Evolutionary conservation across 2,113 vertebrate species (phyloP).

Genomic region (Clarias gariepinus): DNA sequence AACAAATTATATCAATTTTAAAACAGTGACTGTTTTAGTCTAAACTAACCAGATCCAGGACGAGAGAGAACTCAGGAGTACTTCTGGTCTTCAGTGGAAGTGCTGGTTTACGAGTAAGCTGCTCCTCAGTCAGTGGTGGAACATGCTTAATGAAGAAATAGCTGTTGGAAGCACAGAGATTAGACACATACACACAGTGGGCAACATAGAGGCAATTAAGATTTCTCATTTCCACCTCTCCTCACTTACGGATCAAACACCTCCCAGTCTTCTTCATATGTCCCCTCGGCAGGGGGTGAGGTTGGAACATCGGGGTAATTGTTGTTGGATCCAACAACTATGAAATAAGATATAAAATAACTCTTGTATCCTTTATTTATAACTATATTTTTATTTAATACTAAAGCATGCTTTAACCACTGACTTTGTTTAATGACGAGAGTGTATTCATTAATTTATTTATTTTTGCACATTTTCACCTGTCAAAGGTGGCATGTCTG

Average conservation of each 20-base stretch:
- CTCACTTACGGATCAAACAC: slow-evolving; percentile 97
- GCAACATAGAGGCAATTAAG: not conserved
- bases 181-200: slow-evolving; percentile 5
- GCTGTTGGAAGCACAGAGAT: slow-evolving; percentile 64
- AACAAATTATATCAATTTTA: not conserved
- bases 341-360: not conserved
- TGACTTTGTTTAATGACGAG: not conserved
- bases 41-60: slow-evolving; percentile 89
- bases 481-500: slow-evolving; percentile 91
- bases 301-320: slow-evolving; percentile 78
- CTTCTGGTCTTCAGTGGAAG: slow-evolving; percentile 97
- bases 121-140: slow-evolving; percentile 95
- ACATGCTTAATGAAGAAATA: slow-evolving; percentile 99
- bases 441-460: not conserved
- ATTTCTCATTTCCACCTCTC: not conserved
- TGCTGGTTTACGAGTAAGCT: slow-evolving; percentile 95
- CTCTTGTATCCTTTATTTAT: not conserved
- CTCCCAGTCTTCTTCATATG: slow-evolving; percentile 99
- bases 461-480: slow-evolving; percentile 66
- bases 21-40: not conserved
- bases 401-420: slow-evolving; percentile 38
- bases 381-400: not conserved
- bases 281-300: slow-evolving; percentile 84
- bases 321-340: slow-evolving; percentile 86
- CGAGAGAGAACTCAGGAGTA: slow-evolving; percentile 97